A percentile compares a stretch with the other conserved stretches of the same genome.
Conservation (phyloP, 1,140 invertebrate species). For the Brachionus manjavacas region DNA sequence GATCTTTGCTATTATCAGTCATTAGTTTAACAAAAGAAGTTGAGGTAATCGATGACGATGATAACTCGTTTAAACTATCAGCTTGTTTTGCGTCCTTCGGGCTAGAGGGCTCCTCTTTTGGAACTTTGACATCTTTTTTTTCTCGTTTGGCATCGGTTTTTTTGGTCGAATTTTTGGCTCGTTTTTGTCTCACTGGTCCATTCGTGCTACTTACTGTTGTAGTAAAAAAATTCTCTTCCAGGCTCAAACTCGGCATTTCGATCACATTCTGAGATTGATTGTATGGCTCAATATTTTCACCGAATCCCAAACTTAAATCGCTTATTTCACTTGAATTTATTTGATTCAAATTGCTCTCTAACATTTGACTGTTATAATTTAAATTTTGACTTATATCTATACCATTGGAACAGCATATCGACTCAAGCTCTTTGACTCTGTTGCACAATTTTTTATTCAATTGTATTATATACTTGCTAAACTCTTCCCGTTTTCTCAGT, state of each 20-base stretch:
- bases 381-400: neutral
- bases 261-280: neutral
- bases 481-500: slow-evolving; percentile 52
- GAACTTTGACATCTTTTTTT: slow-evolving; percentile 1
- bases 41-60: neutral
- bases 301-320: neutral
- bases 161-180: slow-evolving; percentile 2
- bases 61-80: neutral
- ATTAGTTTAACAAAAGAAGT: slow-evolving; percentile 29
- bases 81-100: neutral
- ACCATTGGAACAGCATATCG: neutral
- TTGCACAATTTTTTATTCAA: slow-evolving; percentile 30
- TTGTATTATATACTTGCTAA: neutral
- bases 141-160: slow-evolving; percentile 15
- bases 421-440: slow-evolving; percentile 19
- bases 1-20: slow-evolving; percentile 27
- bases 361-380: neutral
- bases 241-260: neutral
- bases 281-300: neutral
- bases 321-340: neutral
- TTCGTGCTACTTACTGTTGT: neutral
- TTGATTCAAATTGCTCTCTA: neutral
- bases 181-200: neutral
- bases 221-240: slow-evolving; percentile 1
- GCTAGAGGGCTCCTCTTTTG: slow-evolving; percentile 10